Evolutionary conservation across 2,113 vertebrate species (phyloP).

Genomic region (Prietella phreatophila): DNA sequence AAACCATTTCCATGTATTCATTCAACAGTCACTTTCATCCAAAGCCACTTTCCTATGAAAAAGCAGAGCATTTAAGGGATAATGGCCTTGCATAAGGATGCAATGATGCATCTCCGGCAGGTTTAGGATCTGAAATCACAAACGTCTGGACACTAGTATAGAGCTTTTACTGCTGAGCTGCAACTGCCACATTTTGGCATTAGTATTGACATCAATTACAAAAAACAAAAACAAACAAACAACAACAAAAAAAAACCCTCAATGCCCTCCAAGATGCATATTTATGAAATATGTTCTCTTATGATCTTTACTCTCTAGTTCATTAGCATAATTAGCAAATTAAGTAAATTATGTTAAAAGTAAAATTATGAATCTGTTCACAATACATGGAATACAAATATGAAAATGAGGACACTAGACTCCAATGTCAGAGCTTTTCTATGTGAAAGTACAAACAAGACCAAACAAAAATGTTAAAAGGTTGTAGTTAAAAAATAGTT

Average conservation of each 20-base stretch:
- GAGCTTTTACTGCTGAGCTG: background rate
- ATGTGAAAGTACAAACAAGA: background rate
- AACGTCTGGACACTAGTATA: background rate
- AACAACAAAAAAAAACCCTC: no score
- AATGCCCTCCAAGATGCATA: background rate
- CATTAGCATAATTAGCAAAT: background rate
- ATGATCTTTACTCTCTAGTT: background rate
- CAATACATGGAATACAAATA: background rate
- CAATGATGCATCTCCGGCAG: background rate
- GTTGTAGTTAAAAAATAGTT: background rate
- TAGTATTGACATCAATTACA: background rate
- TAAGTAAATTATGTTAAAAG: background rate
- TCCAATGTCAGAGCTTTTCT: background rate
- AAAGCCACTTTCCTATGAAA: background rate
- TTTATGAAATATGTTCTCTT: background rate
- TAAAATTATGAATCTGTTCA: background rate
- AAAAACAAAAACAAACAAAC: background rate
- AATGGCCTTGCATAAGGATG: background rate
- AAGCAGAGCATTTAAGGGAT: background rate
- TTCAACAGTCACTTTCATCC: background rate
- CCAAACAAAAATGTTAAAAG: background rate
- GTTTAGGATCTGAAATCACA: background rate
- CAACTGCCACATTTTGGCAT: background rate
- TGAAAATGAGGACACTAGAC: constrained; percentile 5
- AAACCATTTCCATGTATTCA: background rate